Percentiles rank a stretch among this genome's conserved stretches.
Conservation (phyloP, 2,113 vertebrate species). For the Uria lomvia region DNA sequence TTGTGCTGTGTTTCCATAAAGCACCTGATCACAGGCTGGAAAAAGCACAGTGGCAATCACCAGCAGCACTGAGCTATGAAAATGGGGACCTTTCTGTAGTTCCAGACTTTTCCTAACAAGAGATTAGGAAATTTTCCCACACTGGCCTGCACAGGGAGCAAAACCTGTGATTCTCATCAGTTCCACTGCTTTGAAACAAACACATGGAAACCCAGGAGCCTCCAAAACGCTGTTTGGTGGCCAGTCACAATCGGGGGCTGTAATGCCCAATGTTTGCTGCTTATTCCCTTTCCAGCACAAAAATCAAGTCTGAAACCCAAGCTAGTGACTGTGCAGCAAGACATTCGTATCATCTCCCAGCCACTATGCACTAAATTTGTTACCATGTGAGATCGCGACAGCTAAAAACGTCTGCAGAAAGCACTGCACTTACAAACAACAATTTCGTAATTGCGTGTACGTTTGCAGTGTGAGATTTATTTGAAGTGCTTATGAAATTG, state of each 20-base stretch:
- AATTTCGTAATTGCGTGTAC: neutral
- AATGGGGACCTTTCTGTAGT: neutral
- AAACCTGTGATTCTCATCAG: neutral
- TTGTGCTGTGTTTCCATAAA: neutral
- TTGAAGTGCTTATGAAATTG: neutral
- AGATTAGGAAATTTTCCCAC: neutral
- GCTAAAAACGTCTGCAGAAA: neutral
- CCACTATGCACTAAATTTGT: fast-evolving
- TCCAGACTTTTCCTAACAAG: neutral
- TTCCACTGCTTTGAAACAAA: neutral
- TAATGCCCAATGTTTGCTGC: fast-evolving
- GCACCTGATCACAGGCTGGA: fast-evolving
- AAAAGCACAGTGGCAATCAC: neutral
- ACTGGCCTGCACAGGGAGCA: fast-evolving
- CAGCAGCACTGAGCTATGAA: neutral
- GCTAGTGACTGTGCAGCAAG: neutral
- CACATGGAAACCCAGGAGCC: fast-evolving
- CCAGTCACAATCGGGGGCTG: fast-evolving
- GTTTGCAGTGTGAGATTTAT: neutral
- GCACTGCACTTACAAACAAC: neutral
- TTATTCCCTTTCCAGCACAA: neutral
- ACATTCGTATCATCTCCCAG: neutral
- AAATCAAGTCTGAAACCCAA: neutral
- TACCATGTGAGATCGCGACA: neutral
- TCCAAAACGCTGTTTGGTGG: fast-evolving